These are phyloP conservation scores for Bettongia penicillata DNA, from an alignment of 2,113 vertebrate genomes.

Conservation along the genomic window DNA sequence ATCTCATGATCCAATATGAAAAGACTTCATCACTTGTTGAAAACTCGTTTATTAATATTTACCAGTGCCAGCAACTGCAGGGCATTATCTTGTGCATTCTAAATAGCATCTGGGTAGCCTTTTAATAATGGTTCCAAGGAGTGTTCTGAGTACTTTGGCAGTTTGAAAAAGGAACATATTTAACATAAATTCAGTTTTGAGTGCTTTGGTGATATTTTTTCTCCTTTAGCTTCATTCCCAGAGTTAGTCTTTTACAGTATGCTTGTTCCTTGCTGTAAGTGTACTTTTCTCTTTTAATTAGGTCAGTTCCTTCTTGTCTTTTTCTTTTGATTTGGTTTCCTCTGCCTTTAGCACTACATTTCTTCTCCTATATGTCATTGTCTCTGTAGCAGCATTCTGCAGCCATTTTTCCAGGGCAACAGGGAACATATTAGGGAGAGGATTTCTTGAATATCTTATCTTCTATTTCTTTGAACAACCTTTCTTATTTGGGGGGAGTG, in stretches of 20 bases:
- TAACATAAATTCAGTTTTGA: background rate
- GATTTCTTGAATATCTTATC: constrained; percentile 53
- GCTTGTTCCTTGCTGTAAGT: constrained; percentile 52
- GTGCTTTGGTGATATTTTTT: background rate
- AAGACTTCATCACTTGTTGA: constrained; percentile 26
- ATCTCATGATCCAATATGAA: background rate
- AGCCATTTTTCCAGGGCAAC: constrained; percentile 66
- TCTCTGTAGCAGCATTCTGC: constrained; percentile 71
- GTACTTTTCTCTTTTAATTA: constrained; percentile 71
- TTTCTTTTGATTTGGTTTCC: constrained; percentile 76
- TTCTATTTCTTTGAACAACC: constrained; percentile 67
- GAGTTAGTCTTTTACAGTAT: background rate
- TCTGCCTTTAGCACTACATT: constrained; percentile 75
- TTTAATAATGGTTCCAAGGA: background rate
- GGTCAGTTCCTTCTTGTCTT: constrained; percentile 77
- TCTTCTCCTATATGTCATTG: constrained; percentile 75
- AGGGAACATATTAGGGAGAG: constrained; percentile 54
- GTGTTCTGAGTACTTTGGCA: background rate
- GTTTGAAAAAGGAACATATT: constrained; percentile 3
- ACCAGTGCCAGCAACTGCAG: background rate
- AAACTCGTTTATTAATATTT: constrained; percentile 9
- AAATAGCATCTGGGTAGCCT: background rate
- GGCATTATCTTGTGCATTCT: background rate
- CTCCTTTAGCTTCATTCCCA: constrained; percentile 9
- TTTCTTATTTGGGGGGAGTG: constrained; percentile 68